Evolutionary conservation across 2,113 vertebrate genomes (phyloP).

Genomic region (Phrynosoma platyrhinos): DNA sequence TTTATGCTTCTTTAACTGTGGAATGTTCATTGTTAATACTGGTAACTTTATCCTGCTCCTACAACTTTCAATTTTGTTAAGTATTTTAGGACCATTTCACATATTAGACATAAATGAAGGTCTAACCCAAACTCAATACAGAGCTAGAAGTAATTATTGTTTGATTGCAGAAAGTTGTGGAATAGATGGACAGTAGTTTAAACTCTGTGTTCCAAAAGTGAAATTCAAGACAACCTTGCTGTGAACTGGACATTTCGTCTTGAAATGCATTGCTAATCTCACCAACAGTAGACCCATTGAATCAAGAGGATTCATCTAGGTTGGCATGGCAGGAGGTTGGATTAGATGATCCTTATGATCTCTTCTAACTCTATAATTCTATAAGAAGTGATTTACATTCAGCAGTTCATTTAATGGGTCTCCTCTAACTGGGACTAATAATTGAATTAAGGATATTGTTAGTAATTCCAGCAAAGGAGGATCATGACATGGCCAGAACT

Average conservation of each 20-base stretch:
- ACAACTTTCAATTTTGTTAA: neutral
- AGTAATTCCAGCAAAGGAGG: neutral
- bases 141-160: neutral
- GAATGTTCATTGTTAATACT: neutral
- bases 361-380: too few species aligned
- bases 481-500: neutral
- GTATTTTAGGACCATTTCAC: neutral
- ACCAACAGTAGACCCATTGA: too few species aligned
- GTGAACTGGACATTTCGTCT: neutral
- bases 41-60: neutral
- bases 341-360: too few species aligned
- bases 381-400: too few species aligned
- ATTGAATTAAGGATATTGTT: too few species aligned
- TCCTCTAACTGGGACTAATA: too few species aligned
- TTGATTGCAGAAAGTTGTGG: neutral
- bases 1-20: neutral
- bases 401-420: too few species aligned
- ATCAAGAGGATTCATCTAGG: too few species aligned
- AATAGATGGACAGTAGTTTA: neutral
- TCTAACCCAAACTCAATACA: neutral
- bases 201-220: slow-evolving; percentile 25
- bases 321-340: too few species aligned
- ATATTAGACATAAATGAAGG: neutral
- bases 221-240: slow-evolving; percentile 37
- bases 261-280: too few species aligned